Percentiles rank a stretch among this genome's conserved stretches.
phyloP scores from a whole-genome alignment of 2,113 vertebrate genomes.

The Cyprinus carpio region DNA sequence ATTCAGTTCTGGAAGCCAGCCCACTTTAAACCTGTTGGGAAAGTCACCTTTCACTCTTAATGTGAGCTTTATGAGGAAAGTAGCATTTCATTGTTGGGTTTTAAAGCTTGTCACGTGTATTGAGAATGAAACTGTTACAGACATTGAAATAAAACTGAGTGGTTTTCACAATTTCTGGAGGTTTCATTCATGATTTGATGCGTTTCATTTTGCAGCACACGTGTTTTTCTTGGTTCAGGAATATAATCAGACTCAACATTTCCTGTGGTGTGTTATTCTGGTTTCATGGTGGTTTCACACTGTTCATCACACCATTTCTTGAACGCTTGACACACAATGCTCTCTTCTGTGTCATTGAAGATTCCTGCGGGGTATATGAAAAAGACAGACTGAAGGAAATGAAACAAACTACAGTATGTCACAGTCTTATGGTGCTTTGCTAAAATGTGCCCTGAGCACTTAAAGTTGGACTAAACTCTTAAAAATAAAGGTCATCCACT shows the following conservation, averaged over 20 bases:
- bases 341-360: slow-evolving; percentile 74
- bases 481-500: background rate
- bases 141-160: slow-evolving; percentile 71
- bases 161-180: slow-evolving; percentile 39
- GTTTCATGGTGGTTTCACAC: slow-evolving; percentile 1
- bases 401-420: background rate
- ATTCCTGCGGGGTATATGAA: slow-evolving; percentile 67
- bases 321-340: slow-evolving; percentile 67
- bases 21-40: background rate
- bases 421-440: background rate
- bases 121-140: slow-evolving; percentile 60
- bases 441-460: background rate
- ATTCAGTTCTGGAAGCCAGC: background rate
- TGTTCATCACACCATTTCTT: slow-evolving; percentile 72
- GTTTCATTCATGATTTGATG: slow-evolving; percentile 9
- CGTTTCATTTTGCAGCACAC: background rate
- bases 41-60: background rate
- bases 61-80: background rate
- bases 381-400: slow-evolving; percentile 32
- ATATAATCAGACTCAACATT: slow-evolving; percentile 33
- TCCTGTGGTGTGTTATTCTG: background rate
- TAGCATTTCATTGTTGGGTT: slow-evolving; percentile 60
- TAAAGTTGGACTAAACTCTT: background rate
- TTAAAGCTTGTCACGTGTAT: slow-evolving; percentile 69
- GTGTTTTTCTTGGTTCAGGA: background rate